phyloP scores from a whole-genome alignment of 2,113 vertebrate species.

The Chamaea fasciata region DNA sequence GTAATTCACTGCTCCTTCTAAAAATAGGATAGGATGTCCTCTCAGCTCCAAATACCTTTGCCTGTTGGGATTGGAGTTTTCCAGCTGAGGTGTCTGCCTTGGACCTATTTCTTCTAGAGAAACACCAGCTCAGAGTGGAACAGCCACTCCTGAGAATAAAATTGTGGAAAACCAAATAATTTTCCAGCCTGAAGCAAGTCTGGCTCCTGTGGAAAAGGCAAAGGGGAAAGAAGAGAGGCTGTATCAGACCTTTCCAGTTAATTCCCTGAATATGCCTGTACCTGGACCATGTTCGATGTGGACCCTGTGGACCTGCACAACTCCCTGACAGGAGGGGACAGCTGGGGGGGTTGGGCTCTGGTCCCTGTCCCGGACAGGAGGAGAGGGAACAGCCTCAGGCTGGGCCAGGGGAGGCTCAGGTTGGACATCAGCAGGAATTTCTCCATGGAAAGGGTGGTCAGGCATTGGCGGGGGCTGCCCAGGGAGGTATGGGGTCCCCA shows the following conservation, averaged over 20 bases:
- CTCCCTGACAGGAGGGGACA: background rate
- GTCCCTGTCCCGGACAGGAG: background rate
- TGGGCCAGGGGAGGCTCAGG: background rate
- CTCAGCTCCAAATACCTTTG: background rate
- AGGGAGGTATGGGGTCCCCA: background rate
- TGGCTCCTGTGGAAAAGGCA: background rate
- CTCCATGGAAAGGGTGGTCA: accelerated
- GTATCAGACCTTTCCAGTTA: background rate
- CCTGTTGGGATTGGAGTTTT: background rate
- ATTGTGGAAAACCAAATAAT: background rate
- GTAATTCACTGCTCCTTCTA: background rate
- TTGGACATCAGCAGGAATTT: accelerated
- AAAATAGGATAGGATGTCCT: background rate
- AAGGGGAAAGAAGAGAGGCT: background rate
- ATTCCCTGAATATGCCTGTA: background rate
- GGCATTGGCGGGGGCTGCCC: accelerated
- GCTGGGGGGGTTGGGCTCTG: accelerated
- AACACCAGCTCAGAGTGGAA: background rate
- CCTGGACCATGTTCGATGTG: background rate
- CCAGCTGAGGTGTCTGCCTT: background rate
- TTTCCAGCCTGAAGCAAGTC: background rate
- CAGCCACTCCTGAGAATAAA: background rate
- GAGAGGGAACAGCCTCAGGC: background rate
- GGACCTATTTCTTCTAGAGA: background rate
- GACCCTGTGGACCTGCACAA: background rate